These are phyloP conservation scores for Tenodera sinensis DNA, from an alignment of 2,888 invertebrate genomes.

Conservation along the genomic window DNA sequence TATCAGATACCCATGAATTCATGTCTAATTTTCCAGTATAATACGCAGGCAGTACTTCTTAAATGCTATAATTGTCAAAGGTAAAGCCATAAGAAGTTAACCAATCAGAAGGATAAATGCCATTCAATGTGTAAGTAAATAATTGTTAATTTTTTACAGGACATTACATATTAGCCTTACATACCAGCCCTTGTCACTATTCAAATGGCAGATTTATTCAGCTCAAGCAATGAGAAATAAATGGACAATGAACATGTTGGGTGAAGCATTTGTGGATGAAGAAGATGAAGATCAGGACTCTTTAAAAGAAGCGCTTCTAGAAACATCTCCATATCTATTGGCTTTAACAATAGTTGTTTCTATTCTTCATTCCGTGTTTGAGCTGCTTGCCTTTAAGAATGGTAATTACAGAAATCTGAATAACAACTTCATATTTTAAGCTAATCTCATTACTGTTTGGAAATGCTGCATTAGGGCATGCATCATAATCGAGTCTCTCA, in stretches of 20 bases:
- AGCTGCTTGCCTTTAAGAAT: constrained; percentile 98
- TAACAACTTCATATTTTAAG: background rate
- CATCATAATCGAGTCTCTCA: too few relatives aligned
- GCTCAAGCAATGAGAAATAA: constrained; percentile 92
- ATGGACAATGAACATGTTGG: constrained; percentile 63
- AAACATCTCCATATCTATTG: constrained; percentile 93
- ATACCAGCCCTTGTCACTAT: constrained; percentile 87
- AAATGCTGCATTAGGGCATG: too few relatives aligned
- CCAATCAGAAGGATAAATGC: too few relatives aligned
- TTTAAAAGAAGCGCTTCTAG: constrained; percentile 88
- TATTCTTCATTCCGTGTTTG: constrained; percentile 94
- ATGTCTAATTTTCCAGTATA: too few relatives aligned
- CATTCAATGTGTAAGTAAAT: background rate
- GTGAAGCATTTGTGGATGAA: constrained; percentile 70
- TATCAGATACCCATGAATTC: too few relatives aligned
- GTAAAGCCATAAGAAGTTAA: too few relatives aligned
- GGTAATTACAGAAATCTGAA: constrained; percentile 49
- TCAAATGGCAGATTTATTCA: constrained; percentile 98
- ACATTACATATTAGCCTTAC: constrained; percentile 64
- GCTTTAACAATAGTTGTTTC: constrained; percentile 89
- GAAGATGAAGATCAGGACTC: constrained; percentile 86
- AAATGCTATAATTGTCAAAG: too few relatives aligned
- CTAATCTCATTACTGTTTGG: too few relatives aligned
- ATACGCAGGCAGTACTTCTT: too few relatives aligned
- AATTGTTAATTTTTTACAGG: constrained; percentile 34